Percentiles rank a stretch among this genome's conserved stretches.
phyloP scores from a whole-genome alignment of 2,113 vertebrate genomes.

The Phylloscopus whistleri region DNA sequence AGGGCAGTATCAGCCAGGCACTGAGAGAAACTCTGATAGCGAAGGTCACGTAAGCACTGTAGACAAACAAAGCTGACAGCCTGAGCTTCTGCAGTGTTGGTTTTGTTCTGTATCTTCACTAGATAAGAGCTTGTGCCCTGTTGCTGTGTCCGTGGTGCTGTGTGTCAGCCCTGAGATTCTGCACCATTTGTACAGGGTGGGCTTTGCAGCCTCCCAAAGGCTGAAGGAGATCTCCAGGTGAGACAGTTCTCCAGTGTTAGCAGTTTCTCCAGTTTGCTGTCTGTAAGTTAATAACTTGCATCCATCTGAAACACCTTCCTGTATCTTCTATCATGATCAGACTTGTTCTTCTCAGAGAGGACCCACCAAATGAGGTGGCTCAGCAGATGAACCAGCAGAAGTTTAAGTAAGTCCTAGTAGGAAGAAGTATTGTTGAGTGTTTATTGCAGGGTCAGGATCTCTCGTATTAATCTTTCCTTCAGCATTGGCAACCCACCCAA shows the following conservation, averaged over 20 bases:
- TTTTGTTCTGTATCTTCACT: neutral
- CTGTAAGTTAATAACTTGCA: neutral
- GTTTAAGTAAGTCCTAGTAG: neutral
- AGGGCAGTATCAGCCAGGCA: neutral
- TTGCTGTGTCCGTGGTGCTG: neutral
- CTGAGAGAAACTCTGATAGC: neutral
- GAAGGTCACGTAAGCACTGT: neutral
- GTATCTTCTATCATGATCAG: neutral
- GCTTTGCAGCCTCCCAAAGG: neutral
- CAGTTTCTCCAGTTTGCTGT: neutral
- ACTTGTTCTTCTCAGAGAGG: neutral
- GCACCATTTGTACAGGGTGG: neutral
- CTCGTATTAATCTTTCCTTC: slow-evolving; percentile 3
- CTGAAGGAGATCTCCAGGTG: neutral
- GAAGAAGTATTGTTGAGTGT: slow-evolving; percentile 29
- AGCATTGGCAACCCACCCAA: slow-evolving; percentile 20
- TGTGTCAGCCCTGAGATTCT: neutral
- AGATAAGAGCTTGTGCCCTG: neutral
- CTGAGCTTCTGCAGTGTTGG: slow-evolving; percentile 7
- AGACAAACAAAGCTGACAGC: slow-evolving; percentile 6
- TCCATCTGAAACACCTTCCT: neutral
- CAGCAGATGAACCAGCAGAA: neutral
- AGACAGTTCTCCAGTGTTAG: neutral
- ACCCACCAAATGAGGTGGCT: neutral
- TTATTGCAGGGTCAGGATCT: slow-evolving; percentile 44